Conservation (phyloP, 2,797 vertebrate genomes). For the Eulemur mongoz region DNA sequence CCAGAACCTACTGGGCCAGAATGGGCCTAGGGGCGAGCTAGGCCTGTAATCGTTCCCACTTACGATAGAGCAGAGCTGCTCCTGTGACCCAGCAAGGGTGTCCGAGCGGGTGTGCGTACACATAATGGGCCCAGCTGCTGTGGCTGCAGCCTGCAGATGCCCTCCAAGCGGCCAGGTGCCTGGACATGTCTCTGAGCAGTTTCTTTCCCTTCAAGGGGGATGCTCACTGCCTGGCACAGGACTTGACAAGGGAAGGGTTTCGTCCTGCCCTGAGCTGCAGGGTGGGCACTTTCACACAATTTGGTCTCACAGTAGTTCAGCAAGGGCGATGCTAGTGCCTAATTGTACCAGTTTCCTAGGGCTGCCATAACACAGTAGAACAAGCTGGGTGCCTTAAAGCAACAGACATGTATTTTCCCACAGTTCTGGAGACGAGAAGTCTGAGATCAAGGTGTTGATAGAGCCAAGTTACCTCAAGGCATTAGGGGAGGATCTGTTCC, state of each 20-base stretch:
- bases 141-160: neutral
- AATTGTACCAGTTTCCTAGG: neutral
- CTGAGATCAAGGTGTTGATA: neutral
- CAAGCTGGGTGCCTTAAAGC: neutral
- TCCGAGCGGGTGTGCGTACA: neutral
- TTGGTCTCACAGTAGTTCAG: accelerated
- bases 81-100: neutral
- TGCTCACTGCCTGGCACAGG: neutral
- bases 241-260: neutral
- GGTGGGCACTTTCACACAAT: neutral
- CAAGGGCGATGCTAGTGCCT: neutral
- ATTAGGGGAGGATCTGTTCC: neutral
- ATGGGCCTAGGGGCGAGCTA: neutral
- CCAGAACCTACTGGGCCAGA: conserved; percentile 5
- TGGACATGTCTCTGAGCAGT: neutral
- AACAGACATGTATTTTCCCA: neutral
- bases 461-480: neutral
- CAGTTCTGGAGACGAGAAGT: neutral
- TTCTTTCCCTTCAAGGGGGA: neutral
- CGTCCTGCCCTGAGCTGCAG: neutral
- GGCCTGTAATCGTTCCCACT: conserved; percentile 55
- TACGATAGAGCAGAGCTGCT: conserved; percentile 10
- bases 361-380: neutral
- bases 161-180: neutral
- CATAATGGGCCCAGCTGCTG: neutral